Percentiles rank a stretch among this genome's conserved stretches.
Conservation (phyloP, 2,888 invertebrate genomes). For the Iselma pallidipennis region DNA sequence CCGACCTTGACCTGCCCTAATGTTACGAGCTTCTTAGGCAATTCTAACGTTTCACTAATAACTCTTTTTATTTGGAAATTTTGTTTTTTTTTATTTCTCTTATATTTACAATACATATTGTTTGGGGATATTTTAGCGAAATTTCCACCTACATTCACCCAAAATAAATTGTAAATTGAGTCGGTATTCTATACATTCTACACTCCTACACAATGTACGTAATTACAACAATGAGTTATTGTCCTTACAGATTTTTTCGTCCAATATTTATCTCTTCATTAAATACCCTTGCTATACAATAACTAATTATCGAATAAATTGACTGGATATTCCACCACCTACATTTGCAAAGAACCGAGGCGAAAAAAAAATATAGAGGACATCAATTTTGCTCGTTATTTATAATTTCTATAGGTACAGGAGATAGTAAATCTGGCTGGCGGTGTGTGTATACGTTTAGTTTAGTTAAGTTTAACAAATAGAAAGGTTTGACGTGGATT, state of each 20-base stretch:
- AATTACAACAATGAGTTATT: constrained; percentile 3
- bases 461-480: not conserved
- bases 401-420: not conserved
- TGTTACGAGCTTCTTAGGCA: constrained; percentile 24
- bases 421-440: not conserved
- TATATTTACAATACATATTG: no score
- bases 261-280: constrained; percentile 1
- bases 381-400: not conserved
- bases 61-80: not conserved
- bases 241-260: not conserved
- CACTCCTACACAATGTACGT: not conserved
- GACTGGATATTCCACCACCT: not conserved
- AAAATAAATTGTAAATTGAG: not conserved
- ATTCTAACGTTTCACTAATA: constrained; percentile 18
- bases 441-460: no score
- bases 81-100: not conserved
- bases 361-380: not conserved
- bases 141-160: not conserved
- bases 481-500: not conserved
- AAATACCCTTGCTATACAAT: not conserved
- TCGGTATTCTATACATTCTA: not conserved
- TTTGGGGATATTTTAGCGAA: no score
- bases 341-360: not conserved
- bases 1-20: constrained; percentile 42
- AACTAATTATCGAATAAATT: not conserved